phyloP scores from a whole-genome alignment of 2,888 invertebrate genomes.

The Clitarchus hookeri region DNA sequence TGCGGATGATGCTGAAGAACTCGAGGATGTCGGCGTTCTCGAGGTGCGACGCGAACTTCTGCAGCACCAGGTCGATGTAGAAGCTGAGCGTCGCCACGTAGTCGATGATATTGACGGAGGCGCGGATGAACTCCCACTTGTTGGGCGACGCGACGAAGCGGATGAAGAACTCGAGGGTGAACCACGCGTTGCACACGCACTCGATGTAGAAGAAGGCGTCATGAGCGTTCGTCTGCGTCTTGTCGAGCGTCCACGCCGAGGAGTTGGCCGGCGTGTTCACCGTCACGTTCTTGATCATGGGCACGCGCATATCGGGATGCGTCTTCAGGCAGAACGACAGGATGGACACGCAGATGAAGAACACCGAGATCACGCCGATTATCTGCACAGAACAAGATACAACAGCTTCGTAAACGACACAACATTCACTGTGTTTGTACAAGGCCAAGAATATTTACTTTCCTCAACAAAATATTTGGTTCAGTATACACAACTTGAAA shows the following conservation, averaged over 20 bases:
- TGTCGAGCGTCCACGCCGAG: slow-evolving; percentile 84
- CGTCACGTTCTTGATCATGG: slow-evolving; percentile 79
- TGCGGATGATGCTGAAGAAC: slow-evolving; percentile 96
- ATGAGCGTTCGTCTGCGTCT: slow-evolving; percentile 93
- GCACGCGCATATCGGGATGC: slow-evolving; percentile 97
- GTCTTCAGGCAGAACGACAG: slow-evolving; percentile 99
- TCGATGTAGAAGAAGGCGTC: slow-evolving; percentile 98
- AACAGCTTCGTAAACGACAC: neutral
- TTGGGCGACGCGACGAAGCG: slow-evolving; percentile 87
- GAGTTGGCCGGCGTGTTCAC: slow-evolving; percentile 76
- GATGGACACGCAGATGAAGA: slow-evolving; percentile 99
- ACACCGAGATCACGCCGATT: slow-evolving; percentile 96
- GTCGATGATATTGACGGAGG: slow-evolving; percentile 98
- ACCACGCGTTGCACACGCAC: slow-evolving; percentile 99
- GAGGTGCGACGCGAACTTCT: slow-evolving; percentile 86
- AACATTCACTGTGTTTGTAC: too few species aligned
- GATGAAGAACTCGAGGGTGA: slow-evolving; percentile 93
- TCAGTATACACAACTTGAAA: too few species aligned
- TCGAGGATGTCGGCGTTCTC: slow-evolving; percentile 96
- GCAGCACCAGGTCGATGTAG: slow-evolving; percentile 91
- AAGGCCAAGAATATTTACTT: too few species aligned
- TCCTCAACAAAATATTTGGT: too few species aligned
- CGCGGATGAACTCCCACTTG: slow-evolving; percentile 92
- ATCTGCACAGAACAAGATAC: slow-evolving; percentile 69
- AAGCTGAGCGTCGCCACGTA: slow-evolving; percentile 98